phyloP scores from a whole-genome alignment of 2,888 invertebrate species.

The Metalampra italica region DNA sequence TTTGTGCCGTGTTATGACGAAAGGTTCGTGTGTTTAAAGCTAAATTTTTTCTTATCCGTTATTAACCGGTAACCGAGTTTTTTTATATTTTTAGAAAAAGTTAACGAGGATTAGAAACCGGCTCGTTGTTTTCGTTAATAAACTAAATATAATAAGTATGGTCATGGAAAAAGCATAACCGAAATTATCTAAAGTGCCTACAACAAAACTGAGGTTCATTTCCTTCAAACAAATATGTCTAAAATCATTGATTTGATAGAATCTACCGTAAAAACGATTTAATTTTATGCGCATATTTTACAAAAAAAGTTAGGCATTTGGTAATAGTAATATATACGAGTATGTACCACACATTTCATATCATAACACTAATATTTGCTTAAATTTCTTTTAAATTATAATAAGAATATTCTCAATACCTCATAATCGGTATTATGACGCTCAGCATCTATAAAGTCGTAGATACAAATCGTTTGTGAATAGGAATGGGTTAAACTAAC shows the following conservation, averaged over 20 bases:
- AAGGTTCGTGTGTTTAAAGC: conserved; percentile 67
- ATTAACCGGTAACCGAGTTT: conserved; percentile 63
- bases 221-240: too few species aligned
- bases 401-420: conserved; percentile 43
- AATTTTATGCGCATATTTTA: background rate
- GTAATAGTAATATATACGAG: background rate
- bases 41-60: conserved; percentile 55
- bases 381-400: conserved; percentile 54
- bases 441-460: conserved; percentile 42
- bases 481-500: conserved; percentile 49
- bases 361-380: conserved; percentile 31
- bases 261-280: background rate
- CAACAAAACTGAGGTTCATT: too few species aligned
- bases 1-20: conserved; percentile 67
- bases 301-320: background rate
- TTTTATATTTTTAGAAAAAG: conserved; percentile 45
- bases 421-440: conserved; percentile 38
- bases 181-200: background rate
- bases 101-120: conserved; percentile 52
- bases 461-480: conserved; percentile 54
- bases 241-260: background rate
- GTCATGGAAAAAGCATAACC: background rate
- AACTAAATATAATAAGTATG: conserved; percentile 16
- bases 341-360: background rate
- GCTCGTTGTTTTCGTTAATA: conserved; percentile 31